Base-by-base conservation (phyloP, 2,113 vertebrate genomes). In the Cricetomys ansorgei region DNA sequence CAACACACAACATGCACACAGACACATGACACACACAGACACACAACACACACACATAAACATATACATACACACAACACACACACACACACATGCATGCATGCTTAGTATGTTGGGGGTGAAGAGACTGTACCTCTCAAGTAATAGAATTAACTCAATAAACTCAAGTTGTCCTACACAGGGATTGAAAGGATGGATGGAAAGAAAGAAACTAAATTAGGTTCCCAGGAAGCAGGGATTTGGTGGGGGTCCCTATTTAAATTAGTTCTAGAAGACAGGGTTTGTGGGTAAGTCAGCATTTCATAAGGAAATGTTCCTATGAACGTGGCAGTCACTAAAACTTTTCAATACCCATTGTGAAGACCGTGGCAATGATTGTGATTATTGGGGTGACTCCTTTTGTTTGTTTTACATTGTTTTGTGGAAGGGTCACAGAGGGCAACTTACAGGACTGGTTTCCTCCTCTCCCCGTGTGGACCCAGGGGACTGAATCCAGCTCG, bases 21-120 rank as follows among this genome's bases (percentile, higher is more conserved):
- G 15, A 7, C 0, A 2, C 17, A 45, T 4, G 0, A 37, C 65
- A 6, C 65, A 34, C 23, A 2, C 6, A n/a, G 2, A 11, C 1
- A 21, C 34, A 17, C 34, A 17, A 4, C 23, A 2, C 6, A n/a
- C 3, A 11, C 1, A 21, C 34, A 17, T n/a, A n/a, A n/a, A n/a
- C n/a, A n/a, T n/a, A n/a, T n/a, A n/a, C 34, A 17, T 5, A 37
- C 65, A 6, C 65, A 34, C 31, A 34, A 34, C 65, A 34, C 67
- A 69, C 13, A 2, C 65, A 69, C 75, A 34, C 29, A 7, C 0
- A 2, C 17, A 45, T 4, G 0, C 0, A 2, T 16, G 16, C 70
- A 76, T 62, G 2, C 69, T 84, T 69, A 43, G 21, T 70, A 50
- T 75, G 75, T 21, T 90, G 79, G 43, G 73, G 43, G 37, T 15